Evolutionary conservation across 2,113 vertebrate species (phyloP).

Genomic region (Mohoua ochrocephala): DNA sequence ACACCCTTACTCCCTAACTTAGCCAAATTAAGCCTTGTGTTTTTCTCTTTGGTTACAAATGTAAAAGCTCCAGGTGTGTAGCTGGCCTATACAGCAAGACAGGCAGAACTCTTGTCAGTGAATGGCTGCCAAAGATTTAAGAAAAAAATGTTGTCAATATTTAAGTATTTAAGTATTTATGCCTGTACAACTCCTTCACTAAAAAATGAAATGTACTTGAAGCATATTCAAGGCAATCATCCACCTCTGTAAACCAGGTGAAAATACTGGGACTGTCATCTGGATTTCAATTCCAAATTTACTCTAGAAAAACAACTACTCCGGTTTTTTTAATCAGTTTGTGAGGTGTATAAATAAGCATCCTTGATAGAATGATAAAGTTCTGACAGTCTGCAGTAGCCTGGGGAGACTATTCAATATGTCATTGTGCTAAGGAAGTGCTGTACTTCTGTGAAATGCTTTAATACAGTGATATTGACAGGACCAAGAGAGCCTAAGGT

Average conservation of each 20-base stretch:
- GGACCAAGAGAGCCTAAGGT: neutral
- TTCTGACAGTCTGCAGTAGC: neutral
- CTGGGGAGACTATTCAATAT: neutral
- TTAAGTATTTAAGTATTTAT: no score
- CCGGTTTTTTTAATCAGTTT: neutral
- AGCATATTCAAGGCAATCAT: neutral
- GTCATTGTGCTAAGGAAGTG: neutral
- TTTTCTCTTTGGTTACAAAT: neutral
- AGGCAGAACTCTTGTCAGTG: neutral
- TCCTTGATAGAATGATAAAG: neutral
- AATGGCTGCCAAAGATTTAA: neutral
- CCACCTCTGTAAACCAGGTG: neutral
- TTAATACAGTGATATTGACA: neutral
- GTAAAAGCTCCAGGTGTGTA: neutral
- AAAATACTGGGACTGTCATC: neutral
- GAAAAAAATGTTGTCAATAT: neutral
- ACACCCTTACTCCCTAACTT: neutral
- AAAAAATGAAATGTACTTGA: neutral
- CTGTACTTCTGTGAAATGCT: neutral
- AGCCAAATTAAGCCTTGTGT: neutral
- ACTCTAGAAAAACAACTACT: neutral
- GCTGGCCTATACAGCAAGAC: neutral
- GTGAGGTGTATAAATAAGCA: neutral
- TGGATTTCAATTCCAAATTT: neutral
- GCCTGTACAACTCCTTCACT: neutral